These are phyloP conservation scores for Drosophila suboccidentalis DNA, from an alignment of 2,888 invertebrate genomes.

Conservation along the genomic window DNA sequence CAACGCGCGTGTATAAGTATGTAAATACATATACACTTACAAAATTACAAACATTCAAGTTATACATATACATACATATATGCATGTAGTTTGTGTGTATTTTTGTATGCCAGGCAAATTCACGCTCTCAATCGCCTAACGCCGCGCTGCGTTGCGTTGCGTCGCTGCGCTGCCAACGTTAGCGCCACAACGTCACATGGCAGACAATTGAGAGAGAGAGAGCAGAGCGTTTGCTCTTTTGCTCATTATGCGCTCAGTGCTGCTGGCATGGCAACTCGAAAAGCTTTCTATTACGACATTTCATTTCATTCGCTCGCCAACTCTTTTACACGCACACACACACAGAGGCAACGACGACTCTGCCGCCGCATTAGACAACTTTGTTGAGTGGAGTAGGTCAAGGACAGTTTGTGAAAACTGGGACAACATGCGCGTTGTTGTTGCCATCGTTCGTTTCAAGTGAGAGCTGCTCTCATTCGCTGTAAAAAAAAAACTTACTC, in stretches of 20 bases:
- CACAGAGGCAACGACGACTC: constrained; percentile 39
- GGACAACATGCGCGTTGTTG: constrained; percentile 82
- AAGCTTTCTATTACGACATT: constrained; percentile 81
- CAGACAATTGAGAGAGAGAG: constrained; percentile 6
- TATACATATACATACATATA: neutral
- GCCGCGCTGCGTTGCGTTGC: constrained; percentile 6
- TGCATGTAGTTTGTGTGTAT: neutral
- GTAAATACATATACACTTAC: constrained; percentile 28
- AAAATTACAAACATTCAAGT: constrained; percentile 12
- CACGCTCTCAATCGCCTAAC: constrained; percentile 44
- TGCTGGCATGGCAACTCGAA: constrained; percentile 68
- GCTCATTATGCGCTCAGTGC: constrained; percentile 55
- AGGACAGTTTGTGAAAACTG: constrained; percentile 85
- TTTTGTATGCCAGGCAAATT: constrained; percentile 27
- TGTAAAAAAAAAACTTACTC: too few species aligned
- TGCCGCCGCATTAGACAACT: constrained; percentile 75
- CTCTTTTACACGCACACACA: constrained; percentile 49
- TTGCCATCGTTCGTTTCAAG: constrained; percentile 59
- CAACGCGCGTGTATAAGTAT: constrained; percentile 58
- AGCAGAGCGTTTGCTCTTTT: constrained; percentile 29
- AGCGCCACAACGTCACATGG: constrained; percentile 36
- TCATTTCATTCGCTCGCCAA: constrained; percentile 43
- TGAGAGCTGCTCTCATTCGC: constrained; percentile 31
- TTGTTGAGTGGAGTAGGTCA: constrained; percentile 85
- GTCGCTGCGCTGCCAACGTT: constrained; percentile 10